These are phyloP conservation scores for Phalacrocorax carbo DNA, from an alignment of 2,113 vertebrate species.

Conservation along the genomic window DNA sequence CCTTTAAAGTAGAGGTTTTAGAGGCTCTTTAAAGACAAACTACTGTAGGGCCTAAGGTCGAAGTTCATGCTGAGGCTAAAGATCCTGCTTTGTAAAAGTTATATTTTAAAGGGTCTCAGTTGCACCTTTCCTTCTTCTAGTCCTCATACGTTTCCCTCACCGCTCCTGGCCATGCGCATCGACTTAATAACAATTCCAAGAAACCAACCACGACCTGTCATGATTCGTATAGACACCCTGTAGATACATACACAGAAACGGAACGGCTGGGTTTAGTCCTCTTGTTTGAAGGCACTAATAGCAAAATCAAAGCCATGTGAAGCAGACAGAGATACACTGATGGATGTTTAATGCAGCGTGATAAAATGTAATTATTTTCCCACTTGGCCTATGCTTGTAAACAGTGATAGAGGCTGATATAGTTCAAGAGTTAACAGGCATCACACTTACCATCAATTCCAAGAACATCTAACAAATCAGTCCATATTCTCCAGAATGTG, in stretches of 20 bases:
- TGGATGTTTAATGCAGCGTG: background rate
- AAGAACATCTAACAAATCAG: conserved; percentile 90
- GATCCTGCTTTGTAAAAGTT: background rate
- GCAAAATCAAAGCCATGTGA: background rate
- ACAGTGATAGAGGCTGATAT: background rate
- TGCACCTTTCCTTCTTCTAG: background rate
- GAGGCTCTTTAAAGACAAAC: background rate
- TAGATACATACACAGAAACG: accelerated
- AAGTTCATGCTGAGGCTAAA: background rate
- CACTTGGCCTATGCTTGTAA: background rate
- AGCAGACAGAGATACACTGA: background rate
- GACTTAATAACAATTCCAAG: background rate
- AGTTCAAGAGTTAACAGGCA: background rate
- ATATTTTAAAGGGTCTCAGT: background rate
- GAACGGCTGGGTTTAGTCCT: background rate
- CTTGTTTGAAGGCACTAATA: background rate
- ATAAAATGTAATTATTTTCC: background rate
- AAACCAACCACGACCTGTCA: background rate
- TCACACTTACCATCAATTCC: conserved; percentile 89
- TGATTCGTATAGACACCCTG: background rate
- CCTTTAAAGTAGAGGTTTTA: background rate
- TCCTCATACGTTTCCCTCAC: background rate
- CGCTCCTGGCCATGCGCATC: background rate
- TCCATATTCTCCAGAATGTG: conserved; percentile 92
- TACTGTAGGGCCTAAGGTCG: background rate